A percentile compares a stretch with the other conserved stretches of the same genome.
phyloP scores from a whole-genome alignment of 2,888 invertebrate genomes.

The Trilocha varians region DNA sequence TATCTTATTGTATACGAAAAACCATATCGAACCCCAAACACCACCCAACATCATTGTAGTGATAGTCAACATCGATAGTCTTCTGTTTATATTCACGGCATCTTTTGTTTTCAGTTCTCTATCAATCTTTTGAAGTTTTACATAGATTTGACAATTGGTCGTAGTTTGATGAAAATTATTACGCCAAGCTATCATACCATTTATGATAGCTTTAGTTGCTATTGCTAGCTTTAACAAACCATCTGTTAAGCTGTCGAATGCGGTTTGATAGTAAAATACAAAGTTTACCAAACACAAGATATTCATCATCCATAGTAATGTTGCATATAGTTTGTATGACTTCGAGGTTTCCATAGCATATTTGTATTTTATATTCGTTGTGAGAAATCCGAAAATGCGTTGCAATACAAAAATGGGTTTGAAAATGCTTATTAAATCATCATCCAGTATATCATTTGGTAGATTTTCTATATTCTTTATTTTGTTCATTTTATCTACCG shows the following conservation, averaged over 20 bases:
- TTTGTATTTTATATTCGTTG: neutral
- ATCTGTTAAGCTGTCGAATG: neutral
- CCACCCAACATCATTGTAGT: neutral
- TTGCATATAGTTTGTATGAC: neutral
- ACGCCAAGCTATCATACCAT: neutral
- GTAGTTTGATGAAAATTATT: neutral
- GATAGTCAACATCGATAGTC: neutral
- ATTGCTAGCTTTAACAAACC: neutral
- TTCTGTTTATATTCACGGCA: neutral
- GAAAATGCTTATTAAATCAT: neutral
- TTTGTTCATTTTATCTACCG: neutral
- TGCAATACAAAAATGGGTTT: neutral
- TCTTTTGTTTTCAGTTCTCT: neutral
- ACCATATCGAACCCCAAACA: neutral
- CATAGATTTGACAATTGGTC: neutral
- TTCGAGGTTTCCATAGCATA: neutral
- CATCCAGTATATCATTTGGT: neutral
- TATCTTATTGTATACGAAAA: neutral
- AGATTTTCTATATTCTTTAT: neutral
- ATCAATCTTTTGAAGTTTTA: neutral
- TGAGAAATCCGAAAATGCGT: neutral
- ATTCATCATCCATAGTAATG: neutral
- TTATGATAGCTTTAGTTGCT: neutral
- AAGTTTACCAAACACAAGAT: neutral
- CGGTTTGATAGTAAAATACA: neutral